Percentiles rank a stretch among this genome's conserved stretches.
Evolutionary conservation across 2,888 invertebrate genomes (phyloP).

Genomic region (Xestoiulus laeticollis): DNA sequence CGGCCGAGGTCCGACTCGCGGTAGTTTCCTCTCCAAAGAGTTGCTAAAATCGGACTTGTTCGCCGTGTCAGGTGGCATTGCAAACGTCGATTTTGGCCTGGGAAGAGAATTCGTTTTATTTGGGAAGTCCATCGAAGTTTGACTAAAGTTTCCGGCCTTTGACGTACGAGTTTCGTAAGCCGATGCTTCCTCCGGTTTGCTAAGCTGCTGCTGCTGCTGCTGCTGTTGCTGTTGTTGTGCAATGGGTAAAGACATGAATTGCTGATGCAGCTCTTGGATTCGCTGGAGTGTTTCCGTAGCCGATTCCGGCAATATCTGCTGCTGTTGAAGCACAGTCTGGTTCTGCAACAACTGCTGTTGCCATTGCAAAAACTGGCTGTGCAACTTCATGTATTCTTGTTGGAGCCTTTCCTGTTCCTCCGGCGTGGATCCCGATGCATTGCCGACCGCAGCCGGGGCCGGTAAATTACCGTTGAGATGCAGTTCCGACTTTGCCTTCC

Average conservation of each 20-base stretch:
- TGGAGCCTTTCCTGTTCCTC: constrained; percentile 53
- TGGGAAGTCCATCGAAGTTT: neutral
- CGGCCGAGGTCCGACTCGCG: constrained; percentile 47
- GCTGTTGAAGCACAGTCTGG: constrained; percentile 54
- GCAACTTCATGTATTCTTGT: constrained; percentile 54
- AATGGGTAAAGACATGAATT: constrained; percentile 48
- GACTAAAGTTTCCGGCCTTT: neutral
- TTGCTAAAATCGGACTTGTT: neutral
- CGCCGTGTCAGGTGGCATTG: neutral
- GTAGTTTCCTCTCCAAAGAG: constrained; percentile 13
- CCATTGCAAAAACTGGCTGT: constrained; percentile 55
- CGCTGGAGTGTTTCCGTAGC: constrained; percentile 45
- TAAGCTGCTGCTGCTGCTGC: neutral
- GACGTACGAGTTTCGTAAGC: neutral
- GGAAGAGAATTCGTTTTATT: constrained; percentile 36
- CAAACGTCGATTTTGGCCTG: constrained; percentile 42
- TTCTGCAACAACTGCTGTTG: constrained; percentile 56
- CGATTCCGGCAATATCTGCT: constrained; percentile 53
- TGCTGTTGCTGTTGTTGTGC: neutral
- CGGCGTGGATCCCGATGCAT: neutral
- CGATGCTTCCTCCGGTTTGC: neutral
- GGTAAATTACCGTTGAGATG: neutral
- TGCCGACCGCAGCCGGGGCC: neutral
- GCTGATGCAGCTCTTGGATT: constrained; percentile 50
- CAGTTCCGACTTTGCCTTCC: constrained; percentile 49